phyloP scores from a whole-genome alignment of 2,113 vertebrate species.

The Chloebia gouldiae region DNA sequence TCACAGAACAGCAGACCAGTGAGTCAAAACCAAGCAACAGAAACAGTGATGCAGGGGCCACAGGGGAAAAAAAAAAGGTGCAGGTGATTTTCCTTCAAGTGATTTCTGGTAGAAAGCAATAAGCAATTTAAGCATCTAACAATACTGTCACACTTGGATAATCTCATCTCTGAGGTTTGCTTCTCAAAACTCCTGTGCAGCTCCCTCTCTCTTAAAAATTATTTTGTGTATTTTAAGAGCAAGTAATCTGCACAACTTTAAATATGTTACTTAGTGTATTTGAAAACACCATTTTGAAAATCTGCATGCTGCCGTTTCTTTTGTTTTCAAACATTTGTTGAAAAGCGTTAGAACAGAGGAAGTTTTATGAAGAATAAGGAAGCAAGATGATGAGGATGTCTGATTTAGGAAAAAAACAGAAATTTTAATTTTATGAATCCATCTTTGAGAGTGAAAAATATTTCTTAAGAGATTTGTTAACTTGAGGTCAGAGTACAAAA shows the following conservation, averaged over 20 bases:
- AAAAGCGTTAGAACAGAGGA: background rate
- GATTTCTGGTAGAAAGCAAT: constrained; percentile 58
- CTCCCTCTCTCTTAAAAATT: constrained; percentile 6
- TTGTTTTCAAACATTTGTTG: background rate
- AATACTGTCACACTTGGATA: constrained; percentile 33
- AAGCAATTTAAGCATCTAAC: constrained; percentile 63
- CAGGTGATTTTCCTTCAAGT: background rate
- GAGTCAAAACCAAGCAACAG: background rate
- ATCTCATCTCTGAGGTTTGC: background rate
- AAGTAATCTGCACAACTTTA: background rate
- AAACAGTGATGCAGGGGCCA: background rate
- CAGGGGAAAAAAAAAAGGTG: background rate
- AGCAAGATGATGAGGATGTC: background rate
- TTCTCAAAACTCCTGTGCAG: background rate
- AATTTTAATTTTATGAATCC: background rate
- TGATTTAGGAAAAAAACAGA: background rate
- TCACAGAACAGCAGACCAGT: background rate
- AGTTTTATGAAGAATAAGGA: background rate
- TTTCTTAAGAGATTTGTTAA: background rate
- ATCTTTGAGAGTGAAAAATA: background rate
- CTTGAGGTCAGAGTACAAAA: background rate
- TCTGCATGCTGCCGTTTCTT: background rate
- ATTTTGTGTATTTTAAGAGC: background rate
- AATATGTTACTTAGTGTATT: background rate
- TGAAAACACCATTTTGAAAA: background rate